Evolutionary conservation across 2,797 vertebrate genomes (phyloP).

Genomic region (Ctenopoma multispine): DNA sequence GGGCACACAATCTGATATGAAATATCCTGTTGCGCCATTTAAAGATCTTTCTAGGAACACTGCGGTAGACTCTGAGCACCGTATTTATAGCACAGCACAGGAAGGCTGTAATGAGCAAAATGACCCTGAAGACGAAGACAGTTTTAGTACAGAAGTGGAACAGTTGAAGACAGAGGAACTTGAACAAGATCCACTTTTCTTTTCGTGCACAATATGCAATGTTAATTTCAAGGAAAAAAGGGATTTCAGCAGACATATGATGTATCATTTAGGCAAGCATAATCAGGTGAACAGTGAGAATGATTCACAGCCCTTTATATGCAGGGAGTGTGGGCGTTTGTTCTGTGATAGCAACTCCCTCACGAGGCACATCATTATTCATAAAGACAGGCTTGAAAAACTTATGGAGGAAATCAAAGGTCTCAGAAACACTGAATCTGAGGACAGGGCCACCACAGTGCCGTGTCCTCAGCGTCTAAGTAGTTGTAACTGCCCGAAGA

Average conservation of each 20-base stretch:
- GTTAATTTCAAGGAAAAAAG: constrained; percentile 94
- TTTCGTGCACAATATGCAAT: constrained; percentile 94
- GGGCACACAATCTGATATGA: constrained; percentile 81
- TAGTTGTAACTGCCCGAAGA: constrained; percentile 90
- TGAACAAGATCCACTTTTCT: constrained; percentile 88
- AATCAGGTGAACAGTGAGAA: constrained; percentile 93
- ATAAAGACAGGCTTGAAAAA: constrained; percentile 90
- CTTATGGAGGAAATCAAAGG: constrained; percentile 93
- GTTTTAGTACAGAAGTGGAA: constrained; percentile 86
- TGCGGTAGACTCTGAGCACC: constrained; percentile 85
- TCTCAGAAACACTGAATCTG: constrained; percentile 87
- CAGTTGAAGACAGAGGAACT: constrained; percentile 87
- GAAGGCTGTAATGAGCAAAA: constrained; percentile 86
- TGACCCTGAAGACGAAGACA: constrained; percentile 87
- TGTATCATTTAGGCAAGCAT: constrained; percentile 96
- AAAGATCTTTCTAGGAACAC: constrained; percentile 75
- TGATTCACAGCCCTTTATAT: constrained; percentile 91
- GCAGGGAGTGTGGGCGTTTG: constrained; percentile 93
- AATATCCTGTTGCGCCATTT: constrained; percentile 85
- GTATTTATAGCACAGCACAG: constrained; percentile 83
- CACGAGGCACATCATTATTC: constrained; percentile 95
- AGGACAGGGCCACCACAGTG: constrained; percentile 84
- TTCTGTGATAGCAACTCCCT: constrained; percentile 94
- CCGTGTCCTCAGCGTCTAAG: constrained; percentile 89
- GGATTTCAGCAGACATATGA: constrained; percentile 96